Conservation (phyloP, 2,113 vertebrate species). For the Pardalotus punctatus region DNA sequence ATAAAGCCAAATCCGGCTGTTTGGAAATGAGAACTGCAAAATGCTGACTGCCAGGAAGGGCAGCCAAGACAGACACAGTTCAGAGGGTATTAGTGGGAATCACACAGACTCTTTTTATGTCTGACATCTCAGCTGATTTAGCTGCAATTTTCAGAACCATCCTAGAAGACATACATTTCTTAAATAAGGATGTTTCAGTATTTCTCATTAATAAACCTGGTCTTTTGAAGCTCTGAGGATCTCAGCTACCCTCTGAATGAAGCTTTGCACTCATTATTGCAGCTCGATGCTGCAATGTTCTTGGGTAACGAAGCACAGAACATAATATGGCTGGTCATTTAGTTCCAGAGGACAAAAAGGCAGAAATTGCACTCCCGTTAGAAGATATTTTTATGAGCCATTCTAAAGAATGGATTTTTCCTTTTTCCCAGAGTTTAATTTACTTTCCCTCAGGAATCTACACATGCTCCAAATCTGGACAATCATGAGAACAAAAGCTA, state of each 20-base stretch:
- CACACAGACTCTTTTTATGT: neutral
- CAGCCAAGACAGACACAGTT: neutral
- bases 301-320: slow-evolving; percentile 4
- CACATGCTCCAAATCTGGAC: neutral
- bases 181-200: neutral
- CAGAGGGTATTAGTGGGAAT: neutral
- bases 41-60: neutral
- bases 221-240: neutral
- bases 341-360: neutral
- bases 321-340: neutral
- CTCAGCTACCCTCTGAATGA: neutral
- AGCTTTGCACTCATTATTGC: neutral
- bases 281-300: neutral
- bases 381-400: neutral
- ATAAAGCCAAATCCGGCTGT: neutral
- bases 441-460: neutral
- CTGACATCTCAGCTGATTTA: neutral
- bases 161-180: neutral
- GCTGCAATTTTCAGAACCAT: neutral
- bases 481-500: neutral
- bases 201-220: neutral
- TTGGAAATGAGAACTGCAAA: neutral
- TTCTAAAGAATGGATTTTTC: neutral
- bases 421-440: neutral
- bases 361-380: neutral